Evolutionary conservation across 2,888 invertebrate genomes (phyloP), one percentile per base, ranked within the genome.

Genomic region (Lepidochitona cinerea): DNA sequence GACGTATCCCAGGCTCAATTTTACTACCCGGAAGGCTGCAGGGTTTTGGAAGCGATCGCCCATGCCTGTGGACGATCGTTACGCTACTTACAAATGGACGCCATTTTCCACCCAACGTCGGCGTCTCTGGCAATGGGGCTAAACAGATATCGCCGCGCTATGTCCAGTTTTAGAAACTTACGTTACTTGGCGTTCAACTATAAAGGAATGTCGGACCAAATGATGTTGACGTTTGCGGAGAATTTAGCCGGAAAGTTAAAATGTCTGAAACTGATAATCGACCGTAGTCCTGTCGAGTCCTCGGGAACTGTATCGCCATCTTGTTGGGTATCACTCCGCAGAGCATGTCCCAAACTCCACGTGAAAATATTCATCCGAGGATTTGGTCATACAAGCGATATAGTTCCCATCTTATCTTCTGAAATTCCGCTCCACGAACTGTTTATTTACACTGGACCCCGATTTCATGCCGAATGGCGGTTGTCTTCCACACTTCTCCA

Each of bases 381-480:
- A 14, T 29, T 59, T 26, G 59, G 59, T 18, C 59, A 59, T 26
- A 29, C 59, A 23, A 59, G 59, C 32, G 59, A 59, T 29, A 59
- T 59, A 59, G 59, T 59, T 29, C 59, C 59, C 5, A 29, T 59
- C 26, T 32, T 59, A 23, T 18, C 59, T 1, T 14, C 26, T 14
- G 59, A 59, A 59, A 59, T 59, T 14, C 59, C 59, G 32, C 32
- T 59, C 14, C 59, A 59, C 14, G 59, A 59, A 59, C 59, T 59
- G 12, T 59, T 23, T 59, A 59, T 59, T 14, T 59, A 29, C 59
- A 59, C 59, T 29, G 59, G 59, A 29, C 32, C 29, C 14, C 59
- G 59, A 12, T 29, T 4, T 29, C 59, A 59, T 14, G 59, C 59
- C 7, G 59, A 59, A 32, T 59, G 59, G 59, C 23, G 32, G 29